These are phyloP conservation scores for Molossus alvarezi DNA, from an alignment of 2,797 vertebrate species.

Conservation along the genomic window DNA sequence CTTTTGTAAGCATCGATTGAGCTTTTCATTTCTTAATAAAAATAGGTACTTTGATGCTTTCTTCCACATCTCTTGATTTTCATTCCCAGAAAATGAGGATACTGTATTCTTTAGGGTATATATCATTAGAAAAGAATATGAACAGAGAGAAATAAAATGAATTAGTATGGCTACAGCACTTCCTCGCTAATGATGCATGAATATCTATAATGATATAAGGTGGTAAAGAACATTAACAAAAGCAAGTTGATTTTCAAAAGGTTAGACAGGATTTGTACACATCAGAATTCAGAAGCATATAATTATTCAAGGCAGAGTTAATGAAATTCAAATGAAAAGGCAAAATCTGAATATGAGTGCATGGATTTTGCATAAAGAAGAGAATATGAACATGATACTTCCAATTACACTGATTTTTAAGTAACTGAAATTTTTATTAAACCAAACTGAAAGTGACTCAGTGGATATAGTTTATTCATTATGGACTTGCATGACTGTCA, in stretches of 20 bases:
- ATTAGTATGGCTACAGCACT: constrained; percentile 53
- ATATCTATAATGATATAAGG: constrained; percentile 63
- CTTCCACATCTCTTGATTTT: constrained; percentile 8
- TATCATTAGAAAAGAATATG: constrained; percentile 64
- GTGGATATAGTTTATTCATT: constrained; percentile 51
- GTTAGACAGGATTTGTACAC: constrained; percentile 67
- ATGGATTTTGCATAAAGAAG: constrained; percentile 67
- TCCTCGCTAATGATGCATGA: constrained; percentile 34
- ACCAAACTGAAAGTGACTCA: constrained; percentile 56
- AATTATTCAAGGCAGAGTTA: constrained; percentile 77
- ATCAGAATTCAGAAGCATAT: constrained; percentile 51
- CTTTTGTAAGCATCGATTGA: not conserved
- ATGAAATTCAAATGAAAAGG: constrained; percentile 70
- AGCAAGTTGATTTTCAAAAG: constrained; percentile 76
- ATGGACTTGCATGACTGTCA: not conserved
- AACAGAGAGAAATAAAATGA: constrained; percentile 59
- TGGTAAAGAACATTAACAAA: constrained; percentile 72
- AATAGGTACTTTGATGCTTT: not conserved
- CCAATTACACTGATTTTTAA: constrained; percentile 71
- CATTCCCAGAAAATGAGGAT: constrained; percentile 27
- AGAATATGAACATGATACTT: constrained; percentile 8
- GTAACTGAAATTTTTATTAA: constrained; percentile 70
- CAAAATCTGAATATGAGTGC: constrained; percentile 75
- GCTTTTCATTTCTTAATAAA: constrained; percentile 51
- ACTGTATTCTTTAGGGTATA: not conserved